Evolutionary conservation across 2,113 vertebrate genomes (phyloP), one percentile per base, ranked within the genome.

Genomic region (Cephalopholis sonnerati): DNA sequence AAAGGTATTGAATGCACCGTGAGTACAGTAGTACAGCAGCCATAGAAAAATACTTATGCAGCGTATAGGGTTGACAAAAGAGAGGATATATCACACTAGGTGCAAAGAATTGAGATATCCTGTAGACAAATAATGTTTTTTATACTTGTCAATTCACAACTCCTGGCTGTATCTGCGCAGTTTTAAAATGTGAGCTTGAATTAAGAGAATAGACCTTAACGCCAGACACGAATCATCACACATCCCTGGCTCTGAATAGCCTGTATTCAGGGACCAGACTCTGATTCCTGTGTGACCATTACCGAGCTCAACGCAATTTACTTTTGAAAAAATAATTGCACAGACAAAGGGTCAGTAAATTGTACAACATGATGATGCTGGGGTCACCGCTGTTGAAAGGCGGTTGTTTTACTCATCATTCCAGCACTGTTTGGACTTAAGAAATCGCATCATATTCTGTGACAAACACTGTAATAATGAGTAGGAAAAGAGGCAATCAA

Each of bases 381-480:
- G 2, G 24, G 41, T 79, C 16, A 24, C 48, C 39, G 58, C 32
- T 13, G 61, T 79, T 44, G 63, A 22, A 41, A 51, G 20, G 22
- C 18, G 48, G 51, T 75, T 65, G 39, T 70, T 79, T 46, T 57
- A 59, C 20, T 62, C 41, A 57, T 77, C 61, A 63, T 12, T 61
- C 10, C 63, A 70, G 46, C 25, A 2, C 25, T 61, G 57, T 73
- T 54, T 72, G 39, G 32, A 58, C 20, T 25, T 32, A 50, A 25
- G 22, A 68, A 88, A 91, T 82, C 59, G 0, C 78, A 86, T 83
- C 64, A 86, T 71, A 84, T 75, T 78, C 61, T 67, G 82, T 90
- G 87, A 89, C 80, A 89, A 85, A 92, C 53, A 71, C 74, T 76
- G 78, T 70, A 85, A 81, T 89, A 91, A 90, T 86, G 80, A 92